Percentiles rank a stretch among this genome's conserved stretches.
These are phyloP conservation scores for Elephas maximus DNA, from an alignment of 2,113 vertebrate genomes.

Conservation along the genomic window DNA sequence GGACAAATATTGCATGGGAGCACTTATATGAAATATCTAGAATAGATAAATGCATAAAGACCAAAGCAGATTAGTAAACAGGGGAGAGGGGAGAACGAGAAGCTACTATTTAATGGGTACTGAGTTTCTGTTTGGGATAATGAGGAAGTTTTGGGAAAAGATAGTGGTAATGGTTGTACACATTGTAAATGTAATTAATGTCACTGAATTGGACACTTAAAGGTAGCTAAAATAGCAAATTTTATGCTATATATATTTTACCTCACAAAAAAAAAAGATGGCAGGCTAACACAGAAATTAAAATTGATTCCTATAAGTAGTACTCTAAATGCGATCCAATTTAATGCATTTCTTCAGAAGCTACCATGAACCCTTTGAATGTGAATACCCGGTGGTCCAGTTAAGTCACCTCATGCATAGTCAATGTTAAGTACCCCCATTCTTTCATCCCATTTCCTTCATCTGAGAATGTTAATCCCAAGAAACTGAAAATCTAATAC, in stretches of 20 bases:
- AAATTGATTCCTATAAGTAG: constrained; percentile 18
- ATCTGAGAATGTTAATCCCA: constrained; percentile 52
- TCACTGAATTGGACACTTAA: background rate
- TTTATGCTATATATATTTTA: background rate
- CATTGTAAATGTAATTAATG: background rate
- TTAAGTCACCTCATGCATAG: background rate
- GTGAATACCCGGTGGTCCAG: background rate
- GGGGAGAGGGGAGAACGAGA: background rate
- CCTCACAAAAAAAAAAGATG: background rate
- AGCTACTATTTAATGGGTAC: background rate
- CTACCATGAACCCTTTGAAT: background rate
- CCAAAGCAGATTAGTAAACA: background rate
- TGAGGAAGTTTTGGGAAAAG: background rate
- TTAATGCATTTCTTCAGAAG: constrained; percentile 2
- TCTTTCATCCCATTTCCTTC: background rate
- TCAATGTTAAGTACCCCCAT: background rate
- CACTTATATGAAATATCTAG: background rate
- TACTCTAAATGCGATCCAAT: background rate
- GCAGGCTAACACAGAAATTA: background rate
- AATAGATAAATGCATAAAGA: background rate
- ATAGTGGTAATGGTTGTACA: background rate
- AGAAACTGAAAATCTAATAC: constrained; percentile 20
- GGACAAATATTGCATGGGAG: background rate
- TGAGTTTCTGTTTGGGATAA: background rate
- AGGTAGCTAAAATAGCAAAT: background rate